These are phyloP conservation scores for Drosophila neocordata DNA, from an alignment of 1,140 invertebrate species.

Conservation along the genomic window DNA sequence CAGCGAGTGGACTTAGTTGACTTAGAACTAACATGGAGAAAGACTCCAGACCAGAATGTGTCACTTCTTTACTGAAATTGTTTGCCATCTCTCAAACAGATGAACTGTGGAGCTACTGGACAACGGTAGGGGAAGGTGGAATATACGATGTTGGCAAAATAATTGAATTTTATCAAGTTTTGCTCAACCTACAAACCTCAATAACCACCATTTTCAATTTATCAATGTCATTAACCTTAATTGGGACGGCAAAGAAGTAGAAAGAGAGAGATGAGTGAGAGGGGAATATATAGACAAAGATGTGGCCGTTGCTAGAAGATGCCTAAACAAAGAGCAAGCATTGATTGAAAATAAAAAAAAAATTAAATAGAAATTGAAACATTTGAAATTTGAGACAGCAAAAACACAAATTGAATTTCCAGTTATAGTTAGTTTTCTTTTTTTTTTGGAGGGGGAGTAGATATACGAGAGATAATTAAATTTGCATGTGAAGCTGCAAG, in stretches of 20 bases:
- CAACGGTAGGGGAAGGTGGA: neutral
- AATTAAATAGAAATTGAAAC: conserved; percentile 3
- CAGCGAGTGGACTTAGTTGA: conserved; percentile 14
- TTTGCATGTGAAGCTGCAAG: conserved; percentile 55
- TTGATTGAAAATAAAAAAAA: conserved; percentile 33
- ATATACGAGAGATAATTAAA: conserved; percentile 66
- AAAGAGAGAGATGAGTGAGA: neutral
- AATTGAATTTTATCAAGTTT: conserved; percentile 67
- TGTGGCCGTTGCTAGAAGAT: neutral
- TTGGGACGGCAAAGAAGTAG: conserved; percentile 38
- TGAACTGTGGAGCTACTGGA: neutral
- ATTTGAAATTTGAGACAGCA: conserved; percentile 36
- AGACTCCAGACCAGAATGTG: conserved; percentile 8
- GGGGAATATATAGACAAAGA: neutral
- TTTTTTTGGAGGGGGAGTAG: conserved; percentile 28
- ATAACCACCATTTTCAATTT: conserved; percentile 68
- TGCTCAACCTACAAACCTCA: conserved; percentile 63
- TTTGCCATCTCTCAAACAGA: conserved; percentile 11
- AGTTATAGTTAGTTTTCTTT: conserved; percentile 18
- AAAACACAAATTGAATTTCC: conserved; percentile 27
- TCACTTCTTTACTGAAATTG: conserved; percentile 11
- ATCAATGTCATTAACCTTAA: conserved; percentile 75
- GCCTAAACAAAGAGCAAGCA: conserved; percentile 29
- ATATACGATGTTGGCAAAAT: conserved; percentile 47
- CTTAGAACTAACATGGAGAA: neutral